Conservation (phyloP, 2,113 vertebrate genomes). For the Thamnophis sirtalis region DNA sequence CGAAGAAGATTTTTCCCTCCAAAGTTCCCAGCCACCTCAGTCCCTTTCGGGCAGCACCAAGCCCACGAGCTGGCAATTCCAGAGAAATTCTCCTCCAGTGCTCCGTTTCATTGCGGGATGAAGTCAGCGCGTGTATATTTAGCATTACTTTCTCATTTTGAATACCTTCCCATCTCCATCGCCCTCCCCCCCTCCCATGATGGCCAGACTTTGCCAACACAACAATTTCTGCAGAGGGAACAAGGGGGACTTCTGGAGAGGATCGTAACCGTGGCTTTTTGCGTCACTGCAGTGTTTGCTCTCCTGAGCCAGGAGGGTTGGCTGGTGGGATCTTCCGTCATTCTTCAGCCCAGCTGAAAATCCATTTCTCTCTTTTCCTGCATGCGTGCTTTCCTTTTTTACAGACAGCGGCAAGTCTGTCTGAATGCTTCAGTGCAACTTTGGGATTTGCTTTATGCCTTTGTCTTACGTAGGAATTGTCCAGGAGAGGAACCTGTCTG, state of each 20-base stretch:
- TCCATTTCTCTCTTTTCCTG: slow-evolving; percentile 27
- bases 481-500: slow-evolving; percentile 42
- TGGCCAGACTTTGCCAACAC: slow-evolving; percentile 28
- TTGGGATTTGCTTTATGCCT: slow-evolving; percentile 45
- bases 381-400: slow-evolving; percentile 56
- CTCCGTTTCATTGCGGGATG: background rate
- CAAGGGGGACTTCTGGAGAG: slow-evolving; percentile 33
- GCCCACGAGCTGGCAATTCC: background rate
- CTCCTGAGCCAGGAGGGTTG: slow-evolving; percentile 18
- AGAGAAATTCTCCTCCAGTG: background rate
- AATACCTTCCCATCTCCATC: slow-evolving; percentile 9
- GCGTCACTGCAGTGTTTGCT: slow-evolving; percentile 42
- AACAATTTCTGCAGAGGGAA: slow-evolving; percentile 25
- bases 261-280: slow-evolving; percentile 10
- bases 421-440: slow-evolving; percentile 42
- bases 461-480: slow-evolving; percentile 52
- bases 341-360: slow-evolving; percentile 42
- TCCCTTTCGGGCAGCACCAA: background rate
- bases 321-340: background rate
- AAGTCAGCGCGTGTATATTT: slow-evolving; percentile 2
- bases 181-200: background rate
- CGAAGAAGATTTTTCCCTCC: background rate
- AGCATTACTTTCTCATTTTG: slow-evolving; percentile 1
- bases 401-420: slow-evolving; percentile 54
- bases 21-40: background rate